Conservation (phyloP, 2,888 invertebrate genomes). For the Neocrepidodera transversa region DNA sequence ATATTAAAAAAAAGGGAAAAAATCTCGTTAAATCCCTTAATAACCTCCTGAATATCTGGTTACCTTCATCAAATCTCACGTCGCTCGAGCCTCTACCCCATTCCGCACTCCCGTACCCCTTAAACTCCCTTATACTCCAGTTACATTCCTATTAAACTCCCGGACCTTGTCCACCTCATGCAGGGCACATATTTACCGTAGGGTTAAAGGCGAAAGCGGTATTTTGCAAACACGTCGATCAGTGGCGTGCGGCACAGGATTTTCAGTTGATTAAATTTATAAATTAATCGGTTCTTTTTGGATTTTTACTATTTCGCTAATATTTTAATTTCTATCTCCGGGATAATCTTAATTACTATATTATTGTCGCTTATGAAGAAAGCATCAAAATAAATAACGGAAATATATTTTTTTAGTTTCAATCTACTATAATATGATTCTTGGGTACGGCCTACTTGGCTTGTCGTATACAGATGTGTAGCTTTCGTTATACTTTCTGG, state of each 20-base stretch:
- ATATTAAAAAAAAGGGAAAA: constrained; percentile 9
- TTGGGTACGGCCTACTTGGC: too few species aligned
- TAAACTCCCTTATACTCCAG: constrained; percentile 23
- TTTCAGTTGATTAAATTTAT: too few species aligned
- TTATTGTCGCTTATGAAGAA: too few species aligned
- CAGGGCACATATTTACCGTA: constrained; percentile 36
- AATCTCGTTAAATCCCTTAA: constrained; percentile 25
- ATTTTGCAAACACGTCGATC: constrained; percentile 15
- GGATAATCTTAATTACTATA: too few species aligned
- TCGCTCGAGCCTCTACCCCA: constrained; percentile 1
- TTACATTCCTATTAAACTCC: constrained; percentile 36
- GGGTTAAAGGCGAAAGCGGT: constrained; percentile 30
- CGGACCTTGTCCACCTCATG: constrained; percentile 35
- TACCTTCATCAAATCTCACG: constrained; percentile 25
- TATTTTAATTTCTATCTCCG: too few species aligned
- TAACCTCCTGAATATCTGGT: constrained; percentile 25
- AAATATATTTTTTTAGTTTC: too few species aligned
- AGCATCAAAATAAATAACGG: too few species aligned
- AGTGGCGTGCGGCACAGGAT: background rate
- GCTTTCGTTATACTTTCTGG: too few species aligned
- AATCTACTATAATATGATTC: too few species aligned
- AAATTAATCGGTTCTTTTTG: too few species aligned
- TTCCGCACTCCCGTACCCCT: background rate
- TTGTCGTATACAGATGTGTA: too few species aligned
- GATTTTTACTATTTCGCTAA: too few species aligned